Conservation (phyloP, 2,888 invertebrate genomes). For the Cremastinae sp. region DNA sequence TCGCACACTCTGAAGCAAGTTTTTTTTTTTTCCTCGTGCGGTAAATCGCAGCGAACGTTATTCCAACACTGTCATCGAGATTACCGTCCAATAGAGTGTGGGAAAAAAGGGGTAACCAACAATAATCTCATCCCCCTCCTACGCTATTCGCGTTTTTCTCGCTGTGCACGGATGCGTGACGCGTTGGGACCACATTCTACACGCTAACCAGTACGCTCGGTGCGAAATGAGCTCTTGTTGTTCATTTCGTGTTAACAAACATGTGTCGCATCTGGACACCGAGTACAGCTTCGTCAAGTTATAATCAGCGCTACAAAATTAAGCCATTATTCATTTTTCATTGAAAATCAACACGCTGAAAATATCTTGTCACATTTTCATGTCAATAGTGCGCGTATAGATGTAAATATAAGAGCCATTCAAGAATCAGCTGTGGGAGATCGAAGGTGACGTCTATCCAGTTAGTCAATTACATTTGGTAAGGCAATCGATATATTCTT, state of each 20-base stretch:
- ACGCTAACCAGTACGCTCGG: constrained; percentile 9
- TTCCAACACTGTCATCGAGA: constrained; percentile 34
- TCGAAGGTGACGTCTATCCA: constrained; percentile 56
- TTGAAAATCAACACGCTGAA: constrained; percentile 9
- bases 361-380: constrained; percentile 3
- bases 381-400: constrained; percentile 19
- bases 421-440: constrained; percentile 57
- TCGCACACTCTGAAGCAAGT: constrained; percentile 30
- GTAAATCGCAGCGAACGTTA: constrained; percentile 29
- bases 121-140: constrained; percentile 18
- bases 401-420: constrained; percentile 10
- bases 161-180: constrained; percentile 41
- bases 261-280: constrained; percentile 26
- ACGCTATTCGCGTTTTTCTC: constrained; percentile 29
- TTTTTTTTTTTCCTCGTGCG: constrained; percentile 24
- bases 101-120: constrained; percentile 44
- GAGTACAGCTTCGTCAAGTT: neutral
- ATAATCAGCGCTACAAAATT: constrained; percentile 24
- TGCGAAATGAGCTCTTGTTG: constrained; percentile 22
- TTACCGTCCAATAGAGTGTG: constrained; percentile 31
- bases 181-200: constrained; percentile 24
- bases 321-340: constrained; percentile 4
- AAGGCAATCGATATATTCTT: constrained; percentile 13
- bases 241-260: constrained; percentile 25
- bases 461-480: constrained; percentile 44